phyloP scores from a whole-genome alignment of 1,140 invertebrate genomes.

The Halesus radiatus region DNA sequence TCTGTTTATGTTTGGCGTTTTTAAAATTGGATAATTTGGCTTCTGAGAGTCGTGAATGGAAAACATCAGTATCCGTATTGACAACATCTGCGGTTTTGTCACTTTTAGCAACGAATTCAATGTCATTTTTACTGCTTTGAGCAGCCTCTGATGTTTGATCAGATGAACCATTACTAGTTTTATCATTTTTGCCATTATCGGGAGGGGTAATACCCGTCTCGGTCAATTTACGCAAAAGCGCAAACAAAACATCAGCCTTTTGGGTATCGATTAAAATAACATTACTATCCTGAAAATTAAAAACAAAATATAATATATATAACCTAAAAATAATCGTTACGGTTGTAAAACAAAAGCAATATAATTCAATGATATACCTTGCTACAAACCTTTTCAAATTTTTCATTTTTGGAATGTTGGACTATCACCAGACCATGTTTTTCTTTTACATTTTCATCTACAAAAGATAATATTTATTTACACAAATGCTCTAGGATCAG shows the following conservation, averaged over 20 bases:
- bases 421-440: neutral
- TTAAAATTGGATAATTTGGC: neutral
- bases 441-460: neutral
- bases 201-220: neutral
- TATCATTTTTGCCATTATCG: constrained; percentile 7
- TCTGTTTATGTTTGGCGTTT: neutral
- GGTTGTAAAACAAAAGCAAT: no score
- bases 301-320: neutral
- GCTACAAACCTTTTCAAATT: no score
- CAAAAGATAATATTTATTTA: neutral
- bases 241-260: constrained; percentile 30
- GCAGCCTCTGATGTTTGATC: neutral
- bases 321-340: no score
- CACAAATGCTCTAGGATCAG: no score
- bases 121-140: neutral
- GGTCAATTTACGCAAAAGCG: constrained; percentile 11
- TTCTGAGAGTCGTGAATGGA: neutral
- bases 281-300: constrained; percentile 25
- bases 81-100: neutral
- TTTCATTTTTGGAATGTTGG: neutral
- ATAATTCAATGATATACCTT: no score
- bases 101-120: neutral
- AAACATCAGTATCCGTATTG: neutral
- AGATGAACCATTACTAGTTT: neutral
- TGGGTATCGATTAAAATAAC: constrained; percentile 34